Conservation (phyloP, 2,113 vertebrate species). For the Takifugu flavidus region DNA sequence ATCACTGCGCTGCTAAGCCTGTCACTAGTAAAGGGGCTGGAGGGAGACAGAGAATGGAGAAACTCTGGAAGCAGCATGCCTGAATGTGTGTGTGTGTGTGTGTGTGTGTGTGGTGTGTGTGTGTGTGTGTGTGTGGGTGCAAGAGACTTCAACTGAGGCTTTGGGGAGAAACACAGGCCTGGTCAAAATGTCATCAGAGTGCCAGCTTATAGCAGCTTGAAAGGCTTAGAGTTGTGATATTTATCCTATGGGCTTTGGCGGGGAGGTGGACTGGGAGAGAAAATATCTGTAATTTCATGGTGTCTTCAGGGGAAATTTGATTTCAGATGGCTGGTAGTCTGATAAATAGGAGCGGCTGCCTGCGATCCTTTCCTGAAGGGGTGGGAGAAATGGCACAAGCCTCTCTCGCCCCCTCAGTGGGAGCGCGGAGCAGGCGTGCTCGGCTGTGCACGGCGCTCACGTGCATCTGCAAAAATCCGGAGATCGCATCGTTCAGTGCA, state of each 20-base stretch:
- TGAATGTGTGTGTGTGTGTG: slow-evolving; percentile 23
- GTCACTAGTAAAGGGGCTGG: slow-evolving; percentile 59
- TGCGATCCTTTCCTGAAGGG: slow-evolving; percentile 71
- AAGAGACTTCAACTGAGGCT: slow-evolving; percentile 53
- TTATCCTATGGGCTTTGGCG: slow-evolving; percentile 76
- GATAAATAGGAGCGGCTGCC: slow-evolving; percentile 78
- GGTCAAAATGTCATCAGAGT: slow-evolving; percentile 78
- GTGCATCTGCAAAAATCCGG: slow-evolving; percentile 11
- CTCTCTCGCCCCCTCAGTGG: slow-evolving; percentile 36
- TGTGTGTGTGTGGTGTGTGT: slow-evolving; percentile 13
- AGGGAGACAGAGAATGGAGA: slow-evolving; percentile 53
- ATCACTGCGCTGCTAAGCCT: slow-evolving; percentile 73
- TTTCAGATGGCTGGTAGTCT: slow-evolving; percentile 78
- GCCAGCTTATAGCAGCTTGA: slow-evolving; percentile 75
- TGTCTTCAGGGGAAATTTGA: slow-evolving; percentile 82
- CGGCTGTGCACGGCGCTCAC: slow-evolving; percentile 18
- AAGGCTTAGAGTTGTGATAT: slow-evolving; percentile 80
- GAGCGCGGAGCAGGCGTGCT: slow-evolving; percentile 16
- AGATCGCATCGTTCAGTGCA: slow-evolving; percentile 21
- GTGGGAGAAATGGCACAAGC: slow-evolving; percentile 59
- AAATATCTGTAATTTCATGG: slow-evolving; percentile 81
- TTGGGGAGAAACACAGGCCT: slow-evolving; percentile 67
- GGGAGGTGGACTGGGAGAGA: slow-evolving; percentile 69
- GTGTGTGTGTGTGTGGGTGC: slow-evolving; percentile 6
- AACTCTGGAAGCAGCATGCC: slow-evolving; percentile 37